phyloP scores from a whole-genome alignment of 2,113 vertebrate species.

The Oceanites oceanicus region DNA sequence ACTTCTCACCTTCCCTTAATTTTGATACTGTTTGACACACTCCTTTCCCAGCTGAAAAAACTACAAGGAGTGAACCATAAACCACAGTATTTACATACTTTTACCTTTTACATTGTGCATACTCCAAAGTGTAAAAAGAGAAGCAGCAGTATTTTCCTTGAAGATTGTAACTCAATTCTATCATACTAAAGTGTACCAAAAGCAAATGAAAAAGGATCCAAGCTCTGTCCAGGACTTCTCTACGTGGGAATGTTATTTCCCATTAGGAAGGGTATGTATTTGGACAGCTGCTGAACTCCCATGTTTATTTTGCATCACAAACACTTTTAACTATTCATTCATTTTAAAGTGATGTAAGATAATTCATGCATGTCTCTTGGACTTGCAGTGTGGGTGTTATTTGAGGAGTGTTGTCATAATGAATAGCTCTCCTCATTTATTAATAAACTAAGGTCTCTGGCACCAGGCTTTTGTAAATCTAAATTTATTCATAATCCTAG shows the following conservation, averaged over 20 bases:
- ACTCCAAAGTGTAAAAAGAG: not conserved
- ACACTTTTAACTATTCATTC: not conserved
- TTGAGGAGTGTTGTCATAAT: not conserved
- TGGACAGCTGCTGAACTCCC: not conserved
- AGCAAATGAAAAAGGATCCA: not conserved
- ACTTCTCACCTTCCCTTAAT: not conserved
- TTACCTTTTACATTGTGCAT: not conserved
- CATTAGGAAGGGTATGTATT: not conserved
- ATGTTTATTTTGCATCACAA: not conserved
- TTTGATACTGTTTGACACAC: not conserved
- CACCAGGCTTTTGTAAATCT: not conserved
- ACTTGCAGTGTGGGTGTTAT: not conserved
- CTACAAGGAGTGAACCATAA: not conserved
- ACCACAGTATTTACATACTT: not conserved
- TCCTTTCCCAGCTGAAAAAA: not conserved
- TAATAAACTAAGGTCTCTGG: not conserved
- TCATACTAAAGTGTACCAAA: not conserved
- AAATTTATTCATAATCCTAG: not conserved
- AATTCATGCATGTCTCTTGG: not conserved
- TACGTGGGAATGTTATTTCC: not conserved
- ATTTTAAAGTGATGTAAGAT: not conserved
- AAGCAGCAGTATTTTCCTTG: not conserved
- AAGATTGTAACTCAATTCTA: not conserved
- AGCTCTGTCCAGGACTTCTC: not conserved
- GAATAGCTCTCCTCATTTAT: not conserved